Base-by-base conservation (phyloP, 2,113 vertebrate genomes). In the Mobula hypostoma region DNA sequence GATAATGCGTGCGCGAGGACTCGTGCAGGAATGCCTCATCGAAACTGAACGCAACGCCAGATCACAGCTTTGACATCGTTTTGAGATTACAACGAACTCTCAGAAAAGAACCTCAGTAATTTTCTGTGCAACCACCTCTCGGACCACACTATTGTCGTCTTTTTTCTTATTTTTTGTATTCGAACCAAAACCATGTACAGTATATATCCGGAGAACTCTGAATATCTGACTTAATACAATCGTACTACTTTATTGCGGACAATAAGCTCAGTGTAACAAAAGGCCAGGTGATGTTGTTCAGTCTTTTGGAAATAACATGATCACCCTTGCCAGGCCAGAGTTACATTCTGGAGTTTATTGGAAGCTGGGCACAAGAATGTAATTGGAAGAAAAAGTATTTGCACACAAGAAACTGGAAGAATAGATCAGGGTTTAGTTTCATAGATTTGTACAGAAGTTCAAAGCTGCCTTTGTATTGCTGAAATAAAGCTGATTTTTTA, bases 401-500 rank as follows among this genome's bases (percentile, higher is more conserved):
- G 91, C 91, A 93, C 91, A 32, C 21, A 74, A 27, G 68, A 76
- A 93, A 93, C 68, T 90, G 85, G 85, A 48, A 70, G 68, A 76
- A 56, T 56, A 24, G 91, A 29, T 56, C 40, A 93, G 9, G 36
- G 2, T 74, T 93, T 93, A 93, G 19, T 93, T 74, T 74, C 21
- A 56, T 72, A 24, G 11, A 93, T 74, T 29, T 93, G 91, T 93
- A 93, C 91, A 93, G 68, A 93, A 93, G 21, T 21, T 68, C 68
- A 91, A 97, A 97, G 98, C 98, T 98, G 98, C 98, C 98, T 99
- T 99, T 99, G 98, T 99, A 99, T 99, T 98, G 96, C 97, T 94
- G 98, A 99, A 99, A 99, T 99, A 99, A 99, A 99, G 98, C 98
- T 98, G 99, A 99, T 99, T 99, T 99, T 99, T 98, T 98, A 98